Conservation (phyloP, 2,888 invertebrate genomes). For the Petrophora chlorosata region DNA sequence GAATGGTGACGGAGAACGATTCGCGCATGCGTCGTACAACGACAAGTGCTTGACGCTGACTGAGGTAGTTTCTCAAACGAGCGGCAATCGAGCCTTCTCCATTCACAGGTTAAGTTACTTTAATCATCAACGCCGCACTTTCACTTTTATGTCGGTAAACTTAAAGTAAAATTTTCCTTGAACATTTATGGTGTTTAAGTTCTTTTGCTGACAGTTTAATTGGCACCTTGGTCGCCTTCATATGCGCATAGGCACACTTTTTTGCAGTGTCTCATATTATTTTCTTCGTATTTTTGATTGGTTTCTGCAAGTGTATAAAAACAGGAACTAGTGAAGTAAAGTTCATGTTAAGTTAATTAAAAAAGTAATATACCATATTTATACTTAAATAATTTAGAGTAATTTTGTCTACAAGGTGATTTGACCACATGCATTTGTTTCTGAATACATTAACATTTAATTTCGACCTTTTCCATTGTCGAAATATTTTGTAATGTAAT, state of each 20-base stretch:
- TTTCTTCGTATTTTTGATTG: slow-evolving; percentile 50
- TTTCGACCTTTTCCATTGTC: not conserved
- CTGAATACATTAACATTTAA: not conserved
- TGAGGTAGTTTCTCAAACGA: slow-evolving; percentile 74
- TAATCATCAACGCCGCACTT: slow-evolving; percentile 30
- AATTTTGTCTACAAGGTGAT: slow-evolving; percentile 2
- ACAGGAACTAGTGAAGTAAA: no score
- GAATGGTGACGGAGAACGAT: slow-evolving; percentile 51
- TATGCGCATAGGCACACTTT: slow-evolving; percentile 75
- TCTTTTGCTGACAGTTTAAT: slow-evolving; percentile 42
- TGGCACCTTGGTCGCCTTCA: slow-evolving; percentile 78
- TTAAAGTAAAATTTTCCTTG: slow-evolving; percentile 28
- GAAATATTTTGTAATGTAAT: not conserved
- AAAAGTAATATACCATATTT: not conserved
- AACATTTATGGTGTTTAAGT: slow-evolving; percentile 33
- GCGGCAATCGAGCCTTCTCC: slow-evolving; percentile 73
- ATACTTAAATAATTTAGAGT: not conserved
- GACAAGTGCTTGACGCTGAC: slow-evolving; percentile 69
- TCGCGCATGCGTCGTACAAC: slow-evolving; percentile 62
- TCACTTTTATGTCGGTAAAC: slow-evolving; percentile 11
- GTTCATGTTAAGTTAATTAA: not conserved
- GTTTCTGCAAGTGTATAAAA: slow-evolving; percentile 21
- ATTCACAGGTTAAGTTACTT: slow-evolving; percentile 68
- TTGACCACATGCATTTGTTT: not conserved
- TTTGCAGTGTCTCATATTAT: slow-evolving; percentile 66